Percentiles rank a stretch among this genome's conserved stretches.
phyloP scores from a whole-genome alignment of 2,113 vertebrate genomes.

The Malurus melanocephalus region DNA sequence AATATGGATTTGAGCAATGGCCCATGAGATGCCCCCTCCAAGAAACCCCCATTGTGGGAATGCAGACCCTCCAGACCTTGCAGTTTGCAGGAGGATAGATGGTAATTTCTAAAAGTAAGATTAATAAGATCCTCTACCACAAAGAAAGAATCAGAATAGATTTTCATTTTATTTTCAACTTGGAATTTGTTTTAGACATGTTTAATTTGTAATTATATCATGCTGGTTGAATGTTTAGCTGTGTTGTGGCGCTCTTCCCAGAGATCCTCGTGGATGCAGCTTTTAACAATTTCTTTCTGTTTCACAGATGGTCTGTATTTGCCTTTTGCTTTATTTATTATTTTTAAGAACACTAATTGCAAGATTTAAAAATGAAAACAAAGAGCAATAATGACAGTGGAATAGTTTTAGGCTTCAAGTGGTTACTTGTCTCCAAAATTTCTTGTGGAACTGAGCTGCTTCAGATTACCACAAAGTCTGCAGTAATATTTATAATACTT shows the following conservation, averaged over 20 bases:
- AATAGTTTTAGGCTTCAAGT: not conserved
- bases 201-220: slow-evolving; percentile 31
- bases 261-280: not conserved
- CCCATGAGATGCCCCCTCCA: not conserved
- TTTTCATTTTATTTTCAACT: slow-evolving; percentile 7
- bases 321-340: not conserved
- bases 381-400: not conserved
- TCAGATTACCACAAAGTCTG: not conserved
- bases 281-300: slow-evolving; percentile 1
- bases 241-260: not conserved
- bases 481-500: not conserved
- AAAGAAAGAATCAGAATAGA: not conserved
- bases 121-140: not conserved
- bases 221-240: not conserved
- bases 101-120: not conserved
- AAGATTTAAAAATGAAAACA: not conserved
- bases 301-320: slow-evolving; percentile 23
- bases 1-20: not conserved
- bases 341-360: not conserved
- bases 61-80: not conserved
- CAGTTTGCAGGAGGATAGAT: not conserved
- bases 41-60: not conserved
- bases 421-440: not conserved
- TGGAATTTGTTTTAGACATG: not conserved
- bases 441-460: not conserved